A percentile compares a stretch with the other conserved stretches of the same genome.
phyloP scores from a whole-genome alignment of 1,140 invertebrate species.

The Drusus annulatus region DNA sequence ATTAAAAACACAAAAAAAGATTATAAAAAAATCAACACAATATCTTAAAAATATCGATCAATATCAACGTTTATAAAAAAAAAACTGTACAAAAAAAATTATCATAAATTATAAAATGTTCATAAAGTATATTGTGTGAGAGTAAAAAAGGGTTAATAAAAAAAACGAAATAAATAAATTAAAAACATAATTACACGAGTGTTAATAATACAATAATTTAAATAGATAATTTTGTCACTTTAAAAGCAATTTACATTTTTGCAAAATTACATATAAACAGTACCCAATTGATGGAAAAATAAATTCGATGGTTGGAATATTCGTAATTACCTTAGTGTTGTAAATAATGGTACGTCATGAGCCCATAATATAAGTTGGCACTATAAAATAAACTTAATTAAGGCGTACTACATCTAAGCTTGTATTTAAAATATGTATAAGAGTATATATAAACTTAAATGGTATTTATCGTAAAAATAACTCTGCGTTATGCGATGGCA shows the following conservation, averaged over 20 bases:
- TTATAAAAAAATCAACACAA: not conserved
- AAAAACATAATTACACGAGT: not conserved
- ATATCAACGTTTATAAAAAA: slow-evolving; percentile 11
- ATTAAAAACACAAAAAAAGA: too few species aligned
- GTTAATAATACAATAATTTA: not conserved
- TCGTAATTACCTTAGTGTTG: too few species aligned
- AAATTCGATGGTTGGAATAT: too few species aligned
- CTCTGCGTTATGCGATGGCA: slow-evolving; percentile 14
- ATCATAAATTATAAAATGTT: not conserved
- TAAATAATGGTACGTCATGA: too few species aligned
- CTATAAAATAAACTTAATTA: too few species aligned
- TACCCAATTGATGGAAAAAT: too few species aligned
- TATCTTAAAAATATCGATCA: not conserved
- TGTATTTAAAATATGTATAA: too few species aligned
- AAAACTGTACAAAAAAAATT: not conserved
- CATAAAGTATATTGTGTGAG: not conserved
- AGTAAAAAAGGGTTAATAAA: not conserved
- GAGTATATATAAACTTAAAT: too few species aligned
- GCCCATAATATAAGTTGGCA: too few species aligned
- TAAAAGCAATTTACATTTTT: not conserved
- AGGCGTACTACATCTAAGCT: too few species aligned
- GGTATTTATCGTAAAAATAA: slow-evolving; percentile 9
- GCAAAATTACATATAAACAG: not conserved
- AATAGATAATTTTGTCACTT: not conserved
- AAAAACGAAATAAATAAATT: slow-evolving; percentile 22